phyloP scores from a whole-genome alignment of 2,113 vertebrate species.

The Cryptomyrus ogoouensis region DNA sequence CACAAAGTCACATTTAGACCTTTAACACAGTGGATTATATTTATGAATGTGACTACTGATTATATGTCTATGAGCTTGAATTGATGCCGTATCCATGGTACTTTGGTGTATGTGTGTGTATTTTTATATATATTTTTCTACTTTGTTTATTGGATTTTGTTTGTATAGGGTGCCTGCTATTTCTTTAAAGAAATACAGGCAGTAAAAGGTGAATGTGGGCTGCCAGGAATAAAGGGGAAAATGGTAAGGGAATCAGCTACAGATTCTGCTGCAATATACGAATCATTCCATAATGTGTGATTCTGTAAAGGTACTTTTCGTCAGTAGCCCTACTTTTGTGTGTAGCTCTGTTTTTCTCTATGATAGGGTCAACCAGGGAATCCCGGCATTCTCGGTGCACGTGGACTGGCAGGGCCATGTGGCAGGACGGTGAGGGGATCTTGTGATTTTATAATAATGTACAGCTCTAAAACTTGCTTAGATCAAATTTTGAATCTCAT shows the following conservation, averaged over 20 bases:
- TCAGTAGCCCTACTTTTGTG: not conserved
- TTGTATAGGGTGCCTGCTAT: conserved; percentile 38
- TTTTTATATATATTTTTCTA: not conserved
- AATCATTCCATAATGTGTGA: not conserved
- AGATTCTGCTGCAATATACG: not conserved
- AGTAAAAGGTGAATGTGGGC: conserved; percentile 37
- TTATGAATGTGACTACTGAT: not conserved
- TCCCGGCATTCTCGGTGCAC: conserved; percentile 37
- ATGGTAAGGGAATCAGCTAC: conserved; percentile 29
- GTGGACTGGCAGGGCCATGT: conserved; percentile 37
- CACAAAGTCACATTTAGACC: not conserved
- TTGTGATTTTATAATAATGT: not conserved
- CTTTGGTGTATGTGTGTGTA: not conserved
- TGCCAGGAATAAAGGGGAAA: conserved; percentile 36
- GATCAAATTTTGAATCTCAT: not conserved
- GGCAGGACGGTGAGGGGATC: conserved; percentile 32
- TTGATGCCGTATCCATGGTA: not conserved
- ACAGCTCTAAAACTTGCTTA: not conserved
- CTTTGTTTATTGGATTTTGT: not conserved
- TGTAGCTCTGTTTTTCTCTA: conserved; percentile 34
- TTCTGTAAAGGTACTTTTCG: not conserved
- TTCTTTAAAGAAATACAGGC: not conserved
- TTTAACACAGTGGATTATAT: not conserved
- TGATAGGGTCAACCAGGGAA: conserved; percentile 43
- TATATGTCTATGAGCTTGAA: not conserved